A percentile compares a stretch with the other conserved stretches of the same genome.
Evolutionary conservation across 2,113 vertebrate genomes (phyloP).

Genomic region (Amblyopsis rosae): DNA sequence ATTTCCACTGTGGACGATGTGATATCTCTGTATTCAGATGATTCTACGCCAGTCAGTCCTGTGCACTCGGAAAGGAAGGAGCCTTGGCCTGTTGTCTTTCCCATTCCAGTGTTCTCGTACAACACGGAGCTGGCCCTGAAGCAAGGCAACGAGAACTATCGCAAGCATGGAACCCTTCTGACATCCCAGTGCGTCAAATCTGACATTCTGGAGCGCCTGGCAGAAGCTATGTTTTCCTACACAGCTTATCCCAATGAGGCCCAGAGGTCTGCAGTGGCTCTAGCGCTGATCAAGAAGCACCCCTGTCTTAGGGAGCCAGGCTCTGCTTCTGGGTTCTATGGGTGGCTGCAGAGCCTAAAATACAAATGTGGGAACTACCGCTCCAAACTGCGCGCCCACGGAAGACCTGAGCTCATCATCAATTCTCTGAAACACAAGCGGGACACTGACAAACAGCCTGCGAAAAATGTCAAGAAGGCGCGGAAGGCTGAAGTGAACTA

Average conservation of each 20-base stretch:
- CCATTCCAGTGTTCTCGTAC: conserved; percentile 26
- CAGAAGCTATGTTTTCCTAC: conserved; percentile 27
- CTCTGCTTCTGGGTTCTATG: conserved; percentile 26
- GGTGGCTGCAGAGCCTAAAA: conserved; percentile 37
- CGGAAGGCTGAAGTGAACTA: conserved; percentile 35
- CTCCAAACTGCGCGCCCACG: conserved; percentile 27
- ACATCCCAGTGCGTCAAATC: conserved; percentile 9
- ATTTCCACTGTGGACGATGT: neutral
- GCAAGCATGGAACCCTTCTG: conserved; percentile 15
- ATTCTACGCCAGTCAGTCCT: conserved; percentile 2
- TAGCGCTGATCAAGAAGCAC: conserved; percentile 28
- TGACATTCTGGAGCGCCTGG: conserved; percentile 28
- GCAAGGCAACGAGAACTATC: conserved; percentile 23
- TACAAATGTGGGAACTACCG: conserved; percentile 43
- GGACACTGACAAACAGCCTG: conserved; percentile 10
- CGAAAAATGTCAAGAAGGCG: conserved; percentile 38
- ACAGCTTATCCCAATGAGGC: conserved; percentile 30
- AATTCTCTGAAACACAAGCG: conserved; percentile 34
- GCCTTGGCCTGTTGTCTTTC: conserved; percentile 30
- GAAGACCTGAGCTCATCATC: conserved; percentile 35
- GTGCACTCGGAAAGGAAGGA: conserved; percentile 10
- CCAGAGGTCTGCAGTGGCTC: conserved; percentile 9
- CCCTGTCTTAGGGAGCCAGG: conserved; percentile 43
- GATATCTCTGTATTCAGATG: conserved; percentile 15
- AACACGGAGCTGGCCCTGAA: conserved; percentile 27